These are phyloP conservation scores for Porites lutea DNA, from an alignment of 64 coral and sea anemone species.

Conservation along the genomic window DNA sequence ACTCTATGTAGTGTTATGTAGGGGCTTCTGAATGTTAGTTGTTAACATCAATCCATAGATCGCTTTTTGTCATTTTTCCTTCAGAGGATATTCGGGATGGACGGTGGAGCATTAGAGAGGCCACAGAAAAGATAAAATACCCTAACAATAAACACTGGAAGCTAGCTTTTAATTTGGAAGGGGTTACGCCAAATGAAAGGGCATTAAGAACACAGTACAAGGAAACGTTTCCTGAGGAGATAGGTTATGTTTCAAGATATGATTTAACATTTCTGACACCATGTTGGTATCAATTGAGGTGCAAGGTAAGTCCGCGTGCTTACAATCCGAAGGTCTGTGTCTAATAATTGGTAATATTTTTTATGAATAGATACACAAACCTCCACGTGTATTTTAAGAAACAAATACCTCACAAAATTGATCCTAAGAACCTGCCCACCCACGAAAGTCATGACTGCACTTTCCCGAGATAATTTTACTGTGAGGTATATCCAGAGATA, in stretches of 20 bases:
- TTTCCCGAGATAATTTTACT: no score
- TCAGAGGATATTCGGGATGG: neutral
- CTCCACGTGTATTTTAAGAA: no score
- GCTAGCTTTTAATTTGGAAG: neutral
- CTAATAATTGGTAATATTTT: no score
- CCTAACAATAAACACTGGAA: neutral
- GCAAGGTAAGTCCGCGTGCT: neutral
- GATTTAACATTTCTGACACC: neutral
- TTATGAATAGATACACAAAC: no score
- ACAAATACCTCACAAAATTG: no score
- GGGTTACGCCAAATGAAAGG: neutral
- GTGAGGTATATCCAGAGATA: no score
- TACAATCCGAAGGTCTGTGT: no score
- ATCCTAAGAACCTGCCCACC: no score
- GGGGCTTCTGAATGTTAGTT: no score
- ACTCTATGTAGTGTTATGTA: no score
- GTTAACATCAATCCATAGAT: no score
- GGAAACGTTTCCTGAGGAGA: neutral
- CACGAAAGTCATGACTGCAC: no score
- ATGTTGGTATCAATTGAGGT: neutral
- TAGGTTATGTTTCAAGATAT: neutral
- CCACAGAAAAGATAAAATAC: neutral
- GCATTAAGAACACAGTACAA: neutral
- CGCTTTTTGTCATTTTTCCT: neutral
- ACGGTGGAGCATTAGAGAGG: conserved; percentile 7